phyloP scores from a whole-genome alignment of 2,797 vertebrate genomes.

The Hoplostethus mediterraneus region DNA sequence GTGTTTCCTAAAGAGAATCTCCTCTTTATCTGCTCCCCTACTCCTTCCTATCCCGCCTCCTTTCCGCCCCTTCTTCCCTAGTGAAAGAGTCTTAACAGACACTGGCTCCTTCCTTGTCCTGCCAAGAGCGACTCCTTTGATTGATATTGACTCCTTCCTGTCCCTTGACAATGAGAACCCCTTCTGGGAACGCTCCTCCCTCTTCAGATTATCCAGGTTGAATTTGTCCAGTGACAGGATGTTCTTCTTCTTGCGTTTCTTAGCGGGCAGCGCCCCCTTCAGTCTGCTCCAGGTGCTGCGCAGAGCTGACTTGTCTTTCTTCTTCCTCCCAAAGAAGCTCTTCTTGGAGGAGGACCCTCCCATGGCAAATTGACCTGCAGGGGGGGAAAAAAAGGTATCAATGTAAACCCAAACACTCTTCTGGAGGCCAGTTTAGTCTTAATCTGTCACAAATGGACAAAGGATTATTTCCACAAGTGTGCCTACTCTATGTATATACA shows the following conservation, averaged over 20 bases:
- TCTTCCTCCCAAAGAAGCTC: constrained; percentile 47
- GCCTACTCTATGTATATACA: no score
- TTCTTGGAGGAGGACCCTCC: constrained; percentile 53
- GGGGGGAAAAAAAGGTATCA: not conserved
- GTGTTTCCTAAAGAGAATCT: constrained; percentile 27
- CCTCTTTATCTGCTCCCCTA: constrained; percentile 41
- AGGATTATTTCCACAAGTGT: no score
- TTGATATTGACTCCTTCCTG: constrained; percentile 33
- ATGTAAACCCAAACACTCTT: no score
- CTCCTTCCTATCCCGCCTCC: constrained; percentile 27
- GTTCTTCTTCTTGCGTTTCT: constrained; percentile 52
- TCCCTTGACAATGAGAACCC: constrained; percentile 39
- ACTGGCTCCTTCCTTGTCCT: constrained; percentile 42
- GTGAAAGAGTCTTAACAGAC: constrained; percentile 5
- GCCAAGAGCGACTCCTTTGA: constrained; percentile 44
- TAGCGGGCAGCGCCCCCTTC: constrained; percentile 50
- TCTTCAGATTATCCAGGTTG: constrained; percentile 38
- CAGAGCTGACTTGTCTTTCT: constrained; percentile 47
- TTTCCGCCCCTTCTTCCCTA: constrained; percentile 23
- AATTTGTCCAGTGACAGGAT: constrained; percentile 33
- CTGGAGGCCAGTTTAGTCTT: no score
- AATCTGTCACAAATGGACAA: no score
- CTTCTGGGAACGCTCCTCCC: constrained; percentile 36
- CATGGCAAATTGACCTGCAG: constrained; percentile 41
- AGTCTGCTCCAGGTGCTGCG: constrained; percentile 50